Base-by-base conservation (phyloP, 2,888 invertebrate genomes). In the Tiliacea citrago region DNA sequence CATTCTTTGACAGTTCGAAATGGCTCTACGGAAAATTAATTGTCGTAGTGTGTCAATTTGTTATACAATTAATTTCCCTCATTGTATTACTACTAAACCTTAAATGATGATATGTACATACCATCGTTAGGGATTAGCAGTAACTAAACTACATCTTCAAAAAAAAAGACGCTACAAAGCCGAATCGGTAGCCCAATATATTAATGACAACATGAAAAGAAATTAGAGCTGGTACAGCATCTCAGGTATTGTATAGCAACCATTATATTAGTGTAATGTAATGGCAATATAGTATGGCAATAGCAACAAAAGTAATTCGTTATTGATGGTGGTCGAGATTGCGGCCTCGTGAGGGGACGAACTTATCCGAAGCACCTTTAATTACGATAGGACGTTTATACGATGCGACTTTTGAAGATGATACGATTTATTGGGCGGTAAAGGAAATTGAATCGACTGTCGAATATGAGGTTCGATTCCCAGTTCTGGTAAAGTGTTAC, bases 301-400 rank as follows among this genome's bases (percentile, higher is more conserved):
- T 82, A 90, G 91, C 90, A 94, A 94, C 94, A 94, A 94, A 95
- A 94, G 93, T 94, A 95, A 95, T 95, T 94, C 90, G 90, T 93
- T 94, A 95, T 94, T 95, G 95, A 96, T 95, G 93, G 90, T 90
- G 90, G 86, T 87, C 82, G 87, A 89, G 91, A 92, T 92, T 90
- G 90, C 90, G 79, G 88, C 90, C 91, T 90, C 92, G 90, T 90
- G 93, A 88, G 89, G 90, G 87, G 92, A 92, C 92, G 92, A 91
- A 93, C 91, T 92, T 94, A 93, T 91, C 91, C 92, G 89, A 91
- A 90, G 90, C 87, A 82, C 90, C 92, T 93, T 93, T 95, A 95
- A 95, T 95, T 94, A 94, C 91, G 79, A 62, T 68, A 75, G 75
- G 71, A 73, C 77, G 81, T 93, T 95, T 94, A 95, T 72, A 93